A percentile compares a stretch with the other conserved stretches of the same genome.
Conservation (phyloP, 2,888 invertebrate genomes). For the Esperia sulphurella region DNA sequence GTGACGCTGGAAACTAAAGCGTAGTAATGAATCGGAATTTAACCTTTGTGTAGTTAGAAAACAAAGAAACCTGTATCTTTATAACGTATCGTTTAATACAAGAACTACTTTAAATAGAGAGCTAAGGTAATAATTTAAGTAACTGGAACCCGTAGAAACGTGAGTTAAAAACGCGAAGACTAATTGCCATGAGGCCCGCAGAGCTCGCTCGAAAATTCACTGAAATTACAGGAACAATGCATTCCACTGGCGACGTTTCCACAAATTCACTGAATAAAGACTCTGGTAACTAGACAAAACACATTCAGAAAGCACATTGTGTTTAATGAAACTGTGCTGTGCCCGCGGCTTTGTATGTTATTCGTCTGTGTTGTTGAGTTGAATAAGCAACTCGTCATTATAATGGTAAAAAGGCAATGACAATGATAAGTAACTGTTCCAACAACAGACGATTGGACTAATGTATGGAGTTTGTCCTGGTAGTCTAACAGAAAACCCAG, state of each 20-base stretch:
- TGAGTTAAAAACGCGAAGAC: slow-evolving; percentile 22
- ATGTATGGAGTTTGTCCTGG: too few relatives aligned
- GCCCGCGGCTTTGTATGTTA: not conserved
- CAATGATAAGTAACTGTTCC: too few relatives aligned
- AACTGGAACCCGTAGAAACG: not conserved
- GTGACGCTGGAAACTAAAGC: too few relatives aligned
- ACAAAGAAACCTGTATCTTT: too few relatives aligned
- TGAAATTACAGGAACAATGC: slow-evolving; percentile 31
- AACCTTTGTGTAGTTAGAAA: too few relatives aligned
- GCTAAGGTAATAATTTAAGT: not conserved
- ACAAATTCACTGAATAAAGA: slow-evolving; percentile 26
- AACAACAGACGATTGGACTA: too few relatives aligned
- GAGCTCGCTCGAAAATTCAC: slow-evolving; percentile 19
- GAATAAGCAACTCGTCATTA: too few relatives aligned
- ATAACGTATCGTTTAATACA: too few relatives aligned
- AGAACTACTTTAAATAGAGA: too few relatives aligned
- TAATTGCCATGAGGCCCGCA: slow-evolving; percentile 34
- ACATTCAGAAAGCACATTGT: not conserved
- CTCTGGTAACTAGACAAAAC: not conserved
- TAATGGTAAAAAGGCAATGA: too few relatives aligned
- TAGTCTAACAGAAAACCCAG: too few relatives aligned
- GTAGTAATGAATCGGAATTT: too few relatives aligned
- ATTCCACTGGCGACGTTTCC: slow-evolving; percentile 25
- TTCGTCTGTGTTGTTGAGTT: not conserved
- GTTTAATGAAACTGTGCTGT: not conserved